Conservation (phyloP, 1,140 invertebrate species). For the Drosophila bipectinata region DNA sequence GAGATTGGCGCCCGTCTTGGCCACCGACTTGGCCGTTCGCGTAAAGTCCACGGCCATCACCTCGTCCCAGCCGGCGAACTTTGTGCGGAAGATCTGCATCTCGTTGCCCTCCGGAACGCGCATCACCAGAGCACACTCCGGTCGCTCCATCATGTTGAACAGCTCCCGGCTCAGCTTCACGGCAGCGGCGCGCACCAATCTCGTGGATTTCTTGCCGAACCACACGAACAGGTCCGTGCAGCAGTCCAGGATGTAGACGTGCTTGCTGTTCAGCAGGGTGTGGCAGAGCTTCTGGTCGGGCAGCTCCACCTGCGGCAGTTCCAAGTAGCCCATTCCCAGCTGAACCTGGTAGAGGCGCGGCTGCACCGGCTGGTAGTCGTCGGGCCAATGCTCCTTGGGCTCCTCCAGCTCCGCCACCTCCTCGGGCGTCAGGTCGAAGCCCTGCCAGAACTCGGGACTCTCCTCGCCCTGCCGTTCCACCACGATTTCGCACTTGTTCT, state of each 20-base stretch:
- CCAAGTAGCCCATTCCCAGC: slow-evolving; percentile 99
- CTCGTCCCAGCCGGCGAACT: slow-evolving; percentile 99
- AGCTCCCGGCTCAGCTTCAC: slow-evolving; percentile 98
- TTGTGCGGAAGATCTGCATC: slow-evolving; percentile 97
- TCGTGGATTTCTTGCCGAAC: slow-evolving; percentile 99
- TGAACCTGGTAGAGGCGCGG: slow-evolving; percentile 97
- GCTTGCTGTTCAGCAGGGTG: slow-evolving; percentile 93
- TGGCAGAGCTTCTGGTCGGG: slow-evolving; percentile 90
- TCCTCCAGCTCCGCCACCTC: slow-evolving; percentile 54
- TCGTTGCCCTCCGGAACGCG: slow-evolving; percentile 94
- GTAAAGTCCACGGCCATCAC: slow-evolving; percentile 99
- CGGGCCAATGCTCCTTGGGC: slow-evolving; percentile 90
- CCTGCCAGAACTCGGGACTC: slow-evolving; percentile 92
- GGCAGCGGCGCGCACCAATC: slow-evolving; percentile 97
- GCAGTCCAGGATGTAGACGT: slow-evolving; percentile 99
- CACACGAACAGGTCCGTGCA: slow-evolving; percentile 99
- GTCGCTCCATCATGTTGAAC: slow-evolving; percentile 95
- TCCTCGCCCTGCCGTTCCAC: slow-evolving; percentile 93
- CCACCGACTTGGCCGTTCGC: slow-evolving; percentile 98
- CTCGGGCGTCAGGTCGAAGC: slow-evolving; percentile 86
- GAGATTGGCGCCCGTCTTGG: slow-evolving; percentile 97
- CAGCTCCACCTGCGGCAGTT: slow-evolving; percentile 97
- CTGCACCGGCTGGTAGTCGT: slow-evolving; percentile 89
- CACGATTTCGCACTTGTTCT: slow-evolving; percentile 96
- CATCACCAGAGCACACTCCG: slow-evolving; percentile 94